Evolutionary conservation across 2,797 vertebrate genomes (phyloP).

Genomic region (Clarias pachynema): DNA sequence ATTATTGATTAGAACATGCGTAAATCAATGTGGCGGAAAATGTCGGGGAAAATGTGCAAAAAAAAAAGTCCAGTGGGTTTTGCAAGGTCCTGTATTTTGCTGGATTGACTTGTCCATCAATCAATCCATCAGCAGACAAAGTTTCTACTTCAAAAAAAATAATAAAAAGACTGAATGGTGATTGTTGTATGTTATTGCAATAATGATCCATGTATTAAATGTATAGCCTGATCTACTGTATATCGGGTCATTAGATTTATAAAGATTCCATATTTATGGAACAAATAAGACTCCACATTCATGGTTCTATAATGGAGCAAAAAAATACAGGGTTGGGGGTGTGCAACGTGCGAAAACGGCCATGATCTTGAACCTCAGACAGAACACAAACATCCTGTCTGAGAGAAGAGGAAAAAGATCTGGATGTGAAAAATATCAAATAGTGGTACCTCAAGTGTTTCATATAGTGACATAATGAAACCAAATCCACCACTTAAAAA

Average conservation of each 20-base stretch:
- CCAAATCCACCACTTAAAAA: constrained; percentile 59
- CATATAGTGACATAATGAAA: constrained; percentile 64
- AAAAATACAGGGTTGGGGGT: neutral
- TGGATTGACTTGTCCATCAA: neutral
- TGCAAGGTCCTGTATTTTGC: neutral
- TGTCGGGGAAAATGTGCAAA: no score
- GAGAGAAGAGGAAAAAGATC: constrained; percentile 31
- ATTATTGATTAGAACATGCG: neutral
- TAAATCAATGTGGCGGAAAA: neutral
- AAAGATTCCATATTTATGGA: constrained; percentile 4
- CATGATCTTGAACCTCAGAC: constrained; percentile 39
- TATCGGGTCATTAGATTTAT: neutral
- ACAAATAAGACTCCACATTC: neutral
- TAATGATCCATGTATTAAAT: neutral
- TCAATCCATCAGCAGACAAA: neutral
- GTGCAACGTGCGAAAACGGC: constrained; percentile 31
- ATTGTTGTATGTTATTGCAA: neutral
- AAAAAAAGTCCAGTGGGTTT: neutral
- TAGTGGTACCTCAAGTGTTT: constrained; percentile 59
- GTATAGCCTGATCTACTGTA: neutral
- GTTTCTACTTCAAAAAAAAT: neutral
- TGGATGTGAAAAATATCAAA: constrained; percentile 55
- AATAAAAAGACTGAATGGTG: neutral
- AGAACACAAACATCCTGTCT: constrained; percentile 53
- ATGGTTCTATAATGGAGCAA: neutral